Conservation (phyloP, 2,888 invertebrate species). For the Julus scanicus region DNA sequence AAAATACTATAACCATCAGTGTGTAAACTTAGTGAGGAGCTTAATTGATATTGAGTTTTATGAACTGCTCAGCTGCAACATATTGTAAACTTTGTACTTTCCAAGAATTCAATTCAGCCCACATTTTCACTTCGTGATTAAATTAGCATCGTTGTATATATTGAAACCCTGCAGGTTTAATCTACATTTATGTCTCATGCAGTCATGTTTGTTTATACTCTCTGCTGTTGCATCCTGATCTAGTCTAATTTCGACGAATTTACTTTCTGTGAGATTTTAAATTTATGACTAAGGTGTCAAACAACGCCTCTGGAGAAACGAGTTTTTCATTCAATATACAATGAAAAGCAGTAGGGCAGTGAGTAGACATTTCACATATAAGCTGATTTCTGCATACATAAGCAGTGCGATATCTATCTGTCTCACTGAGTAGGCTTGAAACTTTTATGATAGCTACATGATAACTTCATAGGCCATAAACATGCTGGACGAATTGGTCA, state of each 20-base stretch:
- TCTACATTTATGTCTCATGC: background rate
- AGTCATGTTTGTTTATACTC: background rate
- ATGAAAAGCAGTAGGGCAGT: background rate
- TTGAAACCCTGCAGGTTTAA: background rate
- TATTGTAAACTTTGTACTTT: background rate
- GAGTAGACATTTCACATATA: background rate
- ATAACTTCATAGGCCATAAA: background rate
- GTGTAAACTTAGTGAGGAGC: too few species aligned
- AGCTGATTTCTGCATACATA: background rate
- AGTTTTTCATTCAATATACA: background rate
- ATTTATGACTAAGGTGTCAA: background rate
- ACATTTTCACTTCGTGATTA: background rate
- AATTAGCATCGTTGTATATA: background rate
- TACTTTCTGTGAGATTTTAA: background rate
- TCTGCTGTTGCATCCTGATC: background rate
- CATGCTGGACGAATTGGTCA: background rate
- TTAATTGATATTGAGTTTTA: too few species aligned
- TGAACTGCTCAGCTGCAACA: too few species aligned
- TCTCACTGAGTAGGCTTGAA: background rate
- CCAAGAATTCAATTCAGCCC: background rate
- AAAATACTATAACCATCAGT: too few species aligned
- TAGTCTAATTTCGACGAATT: background rate
- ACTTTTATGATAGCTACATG: background rate
- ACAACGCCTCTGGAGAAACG: slow-evolving; percentile 39
- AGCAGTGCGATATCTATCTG: background rate